Percentiles rank a stretch among this genome's conserved stretches.
Conservation (phyloP, 2,888 invertebrate species). For the Aleiodes leptofemur region DNA sequence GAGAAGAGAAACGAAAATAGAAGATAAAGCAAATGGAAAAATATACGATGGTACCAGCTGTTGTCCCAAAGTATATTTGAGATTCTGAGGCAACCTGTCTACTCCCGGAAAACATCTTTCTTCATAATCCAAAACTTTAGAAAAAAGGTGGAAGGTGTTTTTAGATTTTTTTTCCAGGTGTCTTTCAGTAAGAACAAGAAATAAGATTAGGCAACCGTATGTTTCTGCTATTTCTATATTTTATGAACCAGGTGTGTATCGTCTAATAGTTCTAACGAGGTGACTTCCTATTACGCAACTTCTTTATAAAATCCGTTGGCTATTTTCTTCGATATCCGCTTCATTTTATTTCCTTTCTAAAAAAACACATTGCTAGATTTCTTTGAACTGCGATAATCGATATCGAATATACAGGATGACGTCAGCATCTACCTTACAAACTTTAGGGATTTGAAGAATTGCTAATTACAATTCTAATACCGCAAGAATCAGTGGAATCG, state of each 20-base stretch:
- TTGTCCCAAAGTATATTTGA: neutral
- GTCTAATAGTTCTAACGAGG: neutral
- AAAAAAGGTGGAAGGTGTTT: conserved; percentile 16
- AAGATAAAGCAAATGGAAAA: neutral
- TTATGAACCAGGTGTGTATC: conserved; percentile 15
- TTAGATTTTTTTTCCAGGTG: conserved; percentile 24
- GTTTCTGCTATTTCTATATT: conserved; percentile 1
- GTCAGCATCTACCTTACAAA: too few relatives aligned
- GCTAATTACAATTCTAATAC: too few relatives aligned
- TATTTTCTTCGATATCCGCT: too few relatives aligned
- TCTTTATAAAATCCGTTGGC: too few relatives aligned
- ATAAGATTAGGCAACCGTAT: neutral
- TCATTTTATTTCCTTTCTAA: too few relatives aligned
- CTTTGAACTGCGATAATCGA: too few relatives aligned
- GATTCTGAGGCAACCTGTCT: conserved; percentile 18
- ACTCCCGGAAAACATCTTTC: conserved; percentile 27
- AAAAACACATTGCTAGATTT: too few relatives aligned
- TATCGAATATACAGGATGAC: too few relatives aligned
- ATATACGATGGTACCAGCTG: conserved; percentile 16
- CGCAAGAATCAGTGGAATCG: too few relatives aligned
- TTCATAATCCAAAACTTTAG: conserved; percentile 13
- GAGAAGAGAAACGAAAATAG: neutral
- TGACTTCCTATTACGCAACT: too few relatives aligned
- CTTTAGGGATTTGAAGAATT: too few relatives aligned
- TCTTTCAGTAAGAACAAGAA: neutral